Evolutionary conservation across 2,113 vertebrate species (phyloP).

Genomic region (Columbina picui): DNA sequence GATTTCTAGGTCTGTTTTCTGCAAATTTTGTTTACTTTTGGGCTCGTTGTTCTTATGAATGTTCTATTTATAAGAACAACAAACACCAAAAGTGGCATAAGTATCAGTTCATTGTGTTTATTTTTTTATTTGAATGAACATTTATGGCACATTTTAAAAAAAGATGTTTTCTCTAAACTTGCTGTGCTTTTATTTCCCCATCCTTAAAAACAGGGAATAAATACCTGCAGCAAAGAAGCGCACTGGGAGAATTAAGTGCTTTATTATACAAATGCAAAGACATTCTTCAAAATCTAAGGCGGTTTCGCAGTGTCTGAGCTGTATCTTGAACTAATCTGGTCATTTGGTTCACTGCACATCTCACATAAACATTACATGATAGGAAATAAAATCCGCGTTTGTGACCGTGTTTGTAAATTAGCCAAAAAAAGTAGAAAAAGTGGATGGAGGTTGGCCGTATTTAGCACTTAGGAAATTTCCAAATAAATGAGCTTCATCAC

Average conservation of each 20-base stretch:
- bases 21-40: neutral
- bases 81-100: neutral
- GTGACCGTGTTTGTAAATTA: neutral
- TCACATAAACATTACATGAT: neutral
- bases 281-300: constrained; percentile 13
- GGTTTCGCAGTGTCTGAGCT: neutral
- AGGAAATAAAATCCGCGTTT: neutral
- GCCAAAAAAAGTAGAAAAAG: neutral
- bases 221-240: neutral
- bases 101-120: neutral
- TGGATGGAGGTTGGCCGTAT: neutral
- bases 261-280: constrained; percentile 26
- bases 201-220: neutral
- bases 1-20: neutral
- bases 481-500: neutral
- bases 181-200: neutral
- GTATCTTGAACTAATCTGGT: neutral
- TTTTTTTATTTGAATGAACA: neutral
- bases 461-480: neutral
- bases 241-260: neutral
- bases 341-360: neutral
- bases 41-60: neutral
- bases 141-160: neutral
- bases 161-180: neutral
- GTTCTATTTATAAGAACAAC: neutral